Conservation (phyloP, 2,113 vertebrate species). For the Poeciliopsis retropinna region DNA sequence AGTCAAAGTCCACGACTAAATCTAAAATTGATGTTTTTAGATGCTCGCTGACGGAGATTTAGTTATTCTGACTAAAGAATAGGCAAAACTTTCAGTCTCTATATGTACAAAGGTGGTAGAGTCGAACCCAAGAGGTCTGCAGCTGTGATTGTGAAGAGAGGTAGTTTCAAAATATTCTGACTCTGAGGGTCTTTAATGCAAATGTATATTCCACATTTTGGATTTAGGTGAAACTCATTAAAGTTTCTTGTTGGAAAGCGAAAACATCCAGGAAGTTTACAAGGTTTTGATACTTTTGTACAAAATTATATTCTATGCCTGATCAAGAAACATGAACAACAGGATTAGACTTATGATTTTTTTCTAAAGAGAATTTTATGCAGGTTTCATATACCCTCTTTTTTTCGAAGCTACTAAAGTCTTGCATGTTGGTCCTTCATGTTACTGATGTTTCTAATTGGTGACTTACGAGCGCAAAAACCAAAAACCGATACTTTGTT, state of each 20-base stretch:
- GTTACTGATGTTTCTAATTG: constrained; percentile 10
- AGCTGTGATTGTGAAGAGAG: neutral
- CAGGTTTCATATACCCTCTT: neutral
- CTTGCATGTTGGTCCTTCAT: neutral
- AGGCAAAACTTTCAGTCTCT: neutral
- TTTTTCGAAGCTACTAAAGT: too few relatives aligned
- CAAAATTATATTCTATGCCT: too few relatives aligned
- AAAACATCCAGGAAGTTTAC: too few relatives aligned
- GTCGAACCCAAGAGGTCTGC: neutral
- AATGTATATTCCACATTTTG: neutral
- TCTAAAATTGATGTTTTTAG: neutral
- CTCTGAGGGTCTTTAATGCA: neutral
- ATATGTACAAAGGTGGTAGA: neutral
- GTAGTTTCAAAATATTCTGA: neutral
- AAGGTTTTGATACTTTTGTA: too few relatives aligned
- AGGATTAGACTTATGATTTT: too few relatives aligned
- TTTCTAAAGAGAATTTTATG: neutral
- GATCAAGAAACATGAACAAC: neutral
- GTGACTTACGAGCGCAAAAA: constrained; percentile 13
- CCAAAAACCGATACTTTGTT: neutral
- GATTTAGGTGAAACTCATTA: neutral
- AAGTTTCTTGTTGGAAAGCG: neutral
- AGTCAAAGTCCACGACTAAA: neutral
- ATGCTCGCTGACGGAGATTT: neutral
- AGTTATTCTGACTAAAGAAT: neutral